These are phyloP conservation scores for Isotomurus palustris DNA, from an alignment of 2,888 invertebrate species.

Conservation along the genomic window DNA sequence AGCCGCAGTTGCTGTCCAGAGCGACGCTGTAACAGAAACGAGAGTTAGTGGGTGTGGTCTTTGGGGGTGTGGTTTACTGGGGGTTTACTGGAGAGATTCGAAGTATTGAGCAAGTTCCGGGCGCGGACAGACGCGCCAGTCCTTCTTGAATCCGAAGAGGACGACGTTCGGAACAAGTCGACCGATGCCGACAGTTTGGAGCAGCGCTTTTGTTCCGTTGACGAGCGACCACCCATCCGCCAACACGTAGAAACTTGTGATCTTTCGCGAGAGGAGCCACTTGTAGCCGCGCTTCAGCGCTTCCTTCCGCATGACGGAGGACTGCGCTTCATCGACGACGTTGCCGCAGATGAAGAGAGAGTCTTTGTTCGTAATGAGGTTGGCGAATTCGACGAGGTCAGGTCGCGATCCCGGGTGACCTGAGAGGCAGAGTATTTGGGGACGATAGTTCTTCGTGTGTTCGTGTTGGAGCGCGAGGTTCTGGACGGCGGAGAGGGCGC, in stretches of 20 bases:
- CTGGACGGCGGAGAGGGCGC: conserved; percentile 55
- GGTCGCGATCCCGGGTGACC: conserved; percentile 53
- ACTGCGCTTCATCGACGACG: conserved; percentile 55
- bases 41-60: too few relatives aligned
- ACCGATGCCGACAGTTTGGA: conserved; percentile 86
- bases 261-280: conserved; percentile 75
- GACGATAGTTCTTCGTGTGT: conserved; percentile 57
- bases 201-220: conserved; percentile 72
- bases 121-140: conserved; percentile 74
- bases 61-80: not conserved
- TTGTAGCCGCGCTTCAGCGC: conserved; percentile 65
- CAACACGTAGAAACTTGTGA: conserved; percentile 81
- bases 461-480: conserved; percentile 55
- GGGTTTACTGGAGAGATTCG: conserved; percentile 82
- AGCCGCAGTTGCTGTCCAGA: conserved; percentile 56
- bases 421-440: conserved; percentile 37
- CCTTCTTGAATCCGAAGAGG: conserved; percentile 87
- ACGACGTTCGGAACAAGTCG: conserved; percentile 88
- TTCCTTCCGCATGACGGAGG: conserved; percentile 60
- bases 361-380: conserved; percentile 55
- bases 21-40: conserved; percentile 54
- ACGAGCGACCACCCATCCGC: conserved; percentile 64
- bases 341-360: conserved; percentile 58
- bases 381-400: conserved; percentile 56
- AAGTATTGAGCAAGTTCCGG: conserved; percentile 83